A percentile compares a stretch with the other conserved stretches of the same genome.
Conservation (phyloP, 2,888 invertebrate species). For the Ctenicera cuprea region DNA sequence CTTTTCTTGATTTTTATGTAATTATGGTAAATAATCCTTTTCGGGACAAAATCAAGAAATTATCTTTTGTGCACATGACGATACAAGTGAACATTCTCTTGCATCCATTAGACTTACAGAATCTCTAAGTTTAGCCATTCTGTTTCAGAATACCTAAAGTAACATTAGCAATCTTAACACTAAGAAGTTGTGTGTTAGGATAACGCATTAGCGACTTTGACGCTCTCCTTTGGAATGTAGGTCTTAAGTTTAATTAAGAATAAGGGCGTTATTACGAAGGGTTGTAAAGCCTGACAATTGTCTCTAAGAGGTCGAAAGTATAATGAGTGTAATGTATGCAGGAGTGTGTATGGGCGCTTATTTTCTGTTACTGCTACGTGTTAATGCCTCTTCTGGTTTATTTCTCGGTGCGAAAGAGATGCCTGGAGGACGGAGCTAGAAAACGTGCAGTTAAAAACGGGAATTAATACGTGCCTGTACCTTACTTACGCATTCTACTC, state of each 20-base stretch:
- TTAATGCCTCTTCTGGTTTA: constrained; percentile 50
- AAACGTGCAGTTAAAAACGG: constrained; percentile 44
- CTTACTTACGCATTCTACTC: constrained; percentile 52
- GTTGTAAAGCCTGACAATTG: constrained; percentile 67
- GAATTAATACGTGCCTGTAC: constrained; percentile 49
- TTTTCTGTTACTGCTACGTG: constrained; percentile 56
- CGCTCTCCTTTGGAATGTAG: constrained; percentile 67
- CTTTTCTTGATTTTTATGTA: neutral
- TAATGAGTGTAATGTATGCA: constrained; percentile 68
- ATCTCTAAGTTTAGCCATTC: constrained; percentile 72
- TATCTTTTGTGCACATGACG: constrained; percentile 33
- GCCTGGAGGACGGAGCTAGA: constrained; percentile 29
- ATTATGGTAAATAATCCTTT: no score
- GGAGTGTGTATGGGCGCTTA: constrained; percentile 58
- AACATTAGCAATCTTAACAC: constrained; percentile 68
- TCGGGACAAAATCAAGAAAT: constrained; percentile 2
- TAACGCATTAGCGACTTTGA: constrained; percentile 69
- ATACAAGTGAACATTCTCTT: constrained; percentile 50
- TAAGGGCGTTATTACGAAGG: constrained; percentile 68
- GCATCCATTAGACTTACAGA: constrained; percentile 69
- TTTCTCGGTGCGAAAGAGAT: constrained; percentile 38
- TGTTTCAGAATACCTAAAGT: constrained; percentile 71
- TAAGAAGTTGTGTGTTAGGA: constrained; percentile 66
- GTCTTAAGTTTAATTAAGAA: constrained; percentile 70
- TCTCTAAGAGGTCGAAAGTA: constrained; percentile 67